These are phyloP conservation scores for Pocillopora grandis DNA, from an alignment of 92 coral and sea anemone genomes.

Conservation along the genomic window DNA sequence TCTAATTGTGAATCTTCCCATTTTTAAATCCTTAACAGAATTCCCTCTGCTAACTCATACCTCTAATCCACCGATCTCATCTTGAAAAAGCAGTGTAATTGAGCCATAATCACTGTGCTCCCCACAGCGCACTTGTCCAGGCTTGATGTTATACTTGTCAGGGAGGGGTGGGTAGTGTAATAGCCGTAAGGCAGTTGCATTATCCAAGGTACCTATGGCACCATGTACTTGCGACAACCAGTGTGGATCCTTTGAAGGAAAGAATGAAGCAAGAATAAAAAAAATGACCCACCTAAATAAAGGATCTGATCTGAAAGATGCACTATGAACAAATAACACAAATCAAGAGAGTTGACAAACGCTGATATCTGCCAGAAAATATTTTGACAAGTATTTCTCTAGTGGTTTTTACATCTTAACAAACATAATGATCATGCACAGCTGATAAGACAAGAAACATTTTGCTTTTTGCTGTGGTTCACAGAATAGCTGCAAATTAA, in stretches of 20 bases:
- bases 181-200: slow-evolving; percentile 72
- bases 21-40: not conserved
- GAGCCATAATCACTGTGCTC: slow-evolving; percentile 91
- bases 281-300: too few species aligned
- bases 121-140: slow-evolving; percentile 83
- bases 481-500: too few species aligned
- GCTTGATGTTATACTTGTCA: slow-evolving; percentile 47
- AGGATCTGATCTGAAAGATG: too few species aligned
- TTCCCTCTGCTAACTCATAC: slow-evolving; percentile 17
- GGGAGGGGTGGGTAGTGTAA: slow-evolving; percentile 85
- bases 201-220: slow-evolving; percentile 51
- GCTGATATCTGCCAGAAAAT: too few species aligned
- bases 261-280: too few species aligned
- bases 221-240: slow-evolving; percentile 60
- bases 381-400: too few species aligned
- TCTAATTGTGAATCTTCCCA: not conserved
- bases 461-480: too few species aligned
- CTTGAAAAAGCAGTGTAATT: slow-evolving; percentile 80
- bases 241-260: slow-evolving; percentile 55
- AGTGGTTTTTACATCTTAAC: too few species aligned
- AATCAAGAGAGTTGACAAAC: too few species aligned
- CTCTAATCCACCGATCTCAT: slow-evolving; percentile 82
- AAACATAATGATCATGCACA: too few species aligned
- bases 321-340: too few species aligned
- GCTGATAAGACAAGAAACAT: too few species aligned